phyloP scores from a whole-genome alignment of 2,888 invertebrate genomes.

The Tinea pellionella region DNA sequence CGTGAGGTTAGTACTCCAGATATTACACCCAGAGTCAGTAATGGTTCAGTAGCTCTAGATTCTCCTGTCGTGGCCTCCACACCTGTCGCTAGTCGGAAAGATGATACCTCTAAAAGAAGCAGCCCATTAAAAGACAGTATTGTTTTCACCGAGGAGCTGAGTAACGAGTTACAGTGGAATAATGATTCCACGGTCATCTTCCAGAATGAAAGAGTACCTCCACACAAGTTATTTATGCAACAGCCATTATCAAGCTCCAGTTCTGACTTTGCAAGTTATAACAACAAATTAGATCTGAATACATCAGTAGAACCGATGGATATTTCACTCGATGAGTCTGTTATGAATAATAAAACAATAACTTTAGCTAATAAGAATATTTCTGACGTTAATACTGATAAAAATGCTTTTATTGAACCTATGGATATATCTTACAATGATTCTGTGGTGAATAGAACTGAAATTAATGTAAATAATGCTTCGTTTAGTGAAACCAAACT shows the following conservation, averaged over 20 bases:
- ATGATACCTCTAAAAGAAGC: conserved; percentile 35
- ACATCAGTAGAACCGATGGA: conserved; percentile 44
- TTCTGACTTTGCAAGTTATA: conserved; percentile 16
- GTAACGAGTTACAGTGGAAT: conserved; percentile 54
- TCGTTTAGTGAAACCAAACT: conserved; percentile 6
- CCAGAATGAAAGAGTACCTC: conserved; percentile 49
- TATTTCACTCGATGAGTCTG: conserved; percentile 40
- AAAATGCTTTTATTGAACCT: conserved; percentile 3
- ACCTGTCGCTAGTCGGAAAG: conserved; percentile 35
- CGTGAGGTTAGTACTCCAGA: conserved; percentile 11
- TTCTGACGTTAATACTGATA: neutral
- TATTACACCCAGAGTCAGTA: neutral
- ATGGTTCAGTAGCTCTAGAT: neutral
- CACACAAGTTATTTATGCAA: conserved; percentile 44
- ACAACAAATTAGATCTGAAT: conserved; percentile 12
- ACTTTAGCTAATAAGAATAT: conserved; percentile 19
- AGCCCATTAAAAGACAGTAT: conserved; percentile 53
- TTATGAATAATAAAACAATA: conserved; percentile 30
- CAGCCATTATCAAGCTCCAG: conserved; percentile 9
- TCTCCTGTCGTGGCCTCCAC: conserved; percentile 35
- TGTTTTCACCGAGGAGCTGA: conserved; percentile 51
- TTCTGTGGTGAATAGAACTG: conserved; percentile 17
- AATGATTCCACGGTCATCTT: conserved; percentile 53
- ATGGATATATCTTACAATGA: conserved; percentile 10
- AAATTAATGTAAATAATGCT: neutral